Evolutionary conservation across 2,888 invertebrate species (phyloP).

Genomic region (Nebria brevicollis): DNA sequence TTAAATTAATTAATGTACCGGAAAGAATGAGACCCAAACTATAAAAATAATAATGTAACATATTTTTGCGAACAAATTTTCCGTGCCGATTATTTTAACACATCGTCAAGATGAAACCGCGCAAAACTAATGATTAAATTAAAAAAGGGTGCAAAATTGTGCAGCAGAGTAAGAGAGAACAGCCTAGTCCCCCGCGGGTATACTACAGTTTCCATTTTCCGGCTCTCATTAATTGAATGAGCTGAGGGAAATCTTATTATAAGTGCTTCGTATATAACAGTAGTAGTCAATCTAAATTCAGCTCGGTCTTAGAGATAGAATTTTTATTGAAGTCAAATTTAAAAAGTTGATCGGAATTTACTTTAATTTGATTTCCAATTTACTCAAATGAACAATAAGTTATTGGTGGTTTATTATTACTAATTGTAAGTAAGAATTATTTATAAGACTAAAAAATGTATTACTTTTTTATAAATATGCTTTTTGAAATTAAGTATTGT

Average conservation of each 20-base stretch:
- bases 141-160: constrained; percentile 12
- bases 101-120: constrained; percentile 18
- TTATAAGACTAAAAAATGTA: too few relatives aligned
- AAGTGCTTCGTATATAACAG: constrained; percentile 19
- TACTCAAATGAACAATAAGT: too few relatives aligned
- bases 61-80: background rate
- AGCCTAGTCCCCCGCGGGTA: constrained; percentile 14
- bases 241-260: constrained; percentile 38
- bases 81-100: constrained; percentile 9
- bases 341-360: too few relatives aligned
- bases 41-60: background rate
- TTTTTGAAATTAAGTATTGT: background rate
- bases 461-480: too few relatives aligned
- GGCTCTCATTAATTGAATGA: constrained; percentile 39
- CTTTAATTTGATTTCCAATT: too few relatives aligned
- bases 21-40: too few relatives aligned
- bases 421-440: too few relatives aligned
- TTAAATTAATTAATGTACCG: too few relatives aligned
- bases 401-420: too few relatives aligned
- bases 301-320: background rate
- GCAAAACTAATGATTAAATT: constrained; percentile 28
- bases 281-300: constrained; percentile 13
- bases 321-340: background rate
- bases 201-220: constrained; percentile 35
- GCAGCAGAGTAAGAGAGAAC: constrained; percentile 1